Base-by-base conservation (phyloP, 92 coral and sea anemone species). In the Paramuricea clavata region DNA sequence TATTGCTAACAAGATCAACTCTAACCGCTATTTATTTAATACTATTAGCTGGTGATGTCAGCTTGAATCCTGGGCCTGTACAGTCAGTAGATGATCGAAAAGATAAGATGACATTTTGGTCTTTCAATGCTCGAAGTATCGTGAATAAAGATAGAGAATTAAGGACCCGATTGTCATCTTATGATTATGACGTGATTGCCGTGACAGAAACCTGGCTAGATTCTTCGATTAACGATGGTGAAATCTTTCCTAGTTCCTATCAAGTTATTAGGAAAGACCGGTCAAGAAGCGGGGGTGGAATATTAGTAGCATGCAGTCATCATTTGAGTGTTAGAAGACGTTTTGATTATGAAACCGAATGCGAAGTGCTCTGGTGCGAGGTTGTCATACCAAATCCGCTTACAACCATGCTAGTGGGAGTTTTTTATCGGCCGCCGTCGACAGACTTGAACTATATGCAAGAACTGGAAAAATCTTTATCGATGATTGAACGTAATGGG, bases 341-440 rank as follows among this genome's bases (percentile, higher is more conserved):
- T 43, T 12, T 41, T 34, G 76, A 86, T 41, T 52, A 74, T 19
- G 71, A 86, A 86, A 86, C 85, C 12, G 76, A 89, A 50, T 89
- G 92, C 75, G 92, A 89, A 89, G 41, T 89, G 31, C 19, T 83
- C 70, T 83, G 92, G 88, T 89, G 92, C 42, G 88, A 89, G 42
- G 42, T 83, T 13, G 69, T 42, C 2, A 49, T 89, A 61, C 39
- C 76, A 6, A 83, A 89, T 69, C 92, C 92, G 12, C 62, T 21
- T 73, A 12, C 82, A 21, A 42, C 69, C 15, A 13, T 82, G 11
- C 30, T 88, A 44, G 91, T 89, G 56, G 92, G 88, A 28, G 88
- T 83, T 10, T 89, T 59, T 72, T 89, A 89, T 35, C 83, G 92
- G 67, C 92, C 92, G 22, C 92, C 88, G 43, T 74, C 79, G 12